Conservation (phyloP, 1,140 invertebrate species). For the Dreissena polymorpha region DNA sequence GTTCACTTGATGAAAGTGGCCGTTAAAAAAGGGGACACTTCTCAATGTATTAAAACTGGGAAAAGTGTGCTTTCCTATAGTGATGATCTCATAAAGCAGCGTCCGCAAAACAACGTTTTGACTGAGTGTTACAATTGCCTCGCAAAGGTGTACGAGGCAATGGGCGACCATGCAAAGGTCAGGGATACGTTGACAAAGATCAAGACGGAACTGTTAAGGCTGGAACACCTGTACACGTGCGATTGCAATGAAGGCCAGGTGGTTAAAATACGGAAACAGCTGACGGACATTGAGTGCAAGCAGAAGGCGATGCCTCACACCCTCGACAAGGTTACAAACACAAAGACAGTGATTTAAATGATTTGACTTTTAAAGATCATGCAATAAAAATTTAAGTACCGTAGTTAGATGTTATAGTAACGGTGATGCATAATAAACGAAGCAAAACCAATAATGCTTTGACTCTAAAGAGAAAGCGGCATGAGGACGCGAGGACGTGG, state of each 20-base stretch:
- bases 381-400: too few species aligned
- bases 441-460: too few species aligned
- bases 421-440: too few species aligned
- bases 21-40: background rate
- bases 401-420: too few species aligned
- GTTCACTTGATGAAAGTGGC: slow-evolving; percentile 28
- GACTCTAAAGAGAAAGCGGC: too few species aligned
- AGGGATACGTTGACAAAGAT: slow-evolving; percentile 33
- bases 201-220: slow-evolving; percentile 30
- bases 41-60: background rate
- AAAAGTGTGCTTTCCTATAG: slow-evolving; percentile 23
- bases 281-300: slow-evolving; percentile 10
- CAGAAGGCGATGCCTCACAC: background rate
- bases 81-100: background rate
- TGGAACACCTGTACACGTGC: slow-evolving; percentile 9
- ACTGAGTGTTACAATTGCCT: slow-evolving; percentile 30
- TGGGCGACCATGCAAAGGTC: slow-evolving; percentile 5
- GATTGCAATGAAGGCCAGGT: slow-evolving; percentile 17
- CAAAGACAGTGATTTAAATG: too few species aligned
- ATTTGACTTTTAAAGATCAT: too few species aligned
- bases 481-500: too few species aligned
- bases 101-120: slow-evolving; percentile 33
- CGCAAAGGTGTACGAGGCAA: slow-evolving; percentile 22
- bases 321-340: too few species aligned
- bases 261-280: slow-evolving; percentile 13